Percentiles rank a stretch among this genome's conserved stretches.
These are phyloP conservation scores for Psittacula cyanocephala DNA, from an alignment of 2,113 vertebrate genomes.

Conservation along the genomic window DNA sequence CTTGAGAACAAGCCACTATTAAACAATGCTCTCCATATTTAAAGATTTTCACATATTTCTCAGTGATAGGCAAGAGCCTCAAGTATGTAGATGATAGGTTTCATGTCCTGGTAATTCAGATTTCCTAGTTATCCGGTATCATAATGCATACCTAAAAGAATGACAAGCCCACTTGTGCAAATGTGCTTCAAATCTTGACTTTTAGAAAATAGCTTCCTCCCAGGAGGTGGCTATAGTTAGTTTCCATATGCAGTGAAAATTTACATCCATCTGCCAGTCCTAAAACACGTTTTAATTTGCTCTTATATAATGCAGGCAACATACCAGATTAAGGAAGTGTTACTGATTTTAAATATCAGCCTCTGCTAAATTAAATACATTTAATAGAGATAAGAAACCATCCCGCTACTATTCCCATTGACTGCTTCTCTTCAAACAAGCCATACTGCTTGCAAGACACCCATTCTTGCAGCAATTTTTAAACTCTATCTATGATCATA, in stretches of 20 bases:
- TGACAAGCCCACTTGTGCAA: neutral
- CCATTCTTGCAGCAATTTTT: neutral
- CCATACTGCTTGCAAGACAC: neutral
- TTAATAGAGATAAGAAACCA: neutral
- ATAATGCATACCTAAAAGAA: neutral
- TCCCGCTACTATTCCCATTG: neutral
- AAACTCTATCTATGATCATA: neutral
- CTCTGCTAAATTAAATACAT: neutral
- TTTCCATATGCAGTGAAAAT: constrained; percentile 18
- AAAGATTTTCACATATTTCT: neutral
- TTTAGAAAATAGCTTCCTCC: constrained; percentile 5
- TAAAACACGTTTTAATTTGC: neutral
- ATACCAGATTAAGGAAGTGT: neutral
- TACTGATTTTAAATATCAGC: neutral
- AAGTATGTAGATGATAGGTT: neutral
- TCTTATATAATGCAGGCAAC: neutral
- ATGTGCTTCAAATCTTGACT: neutral
- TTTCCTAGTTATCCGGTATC: neutral
- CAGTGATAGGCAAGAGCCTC: neutral
- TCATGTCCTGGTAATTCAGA: neutral
- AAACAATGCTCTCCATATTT: neutral
- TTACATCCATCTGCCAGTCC: constrained; percentile 43
- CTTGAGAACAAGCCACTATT: neutral
- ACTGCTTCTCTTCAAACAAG: neutral
- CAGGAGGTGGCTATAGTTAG: constrained; percentile 42